phyloP scores from a whole-genome alignment of 2,113 vertebrate genomes.

The Brachyhypopomus occidentalis region DNA sequence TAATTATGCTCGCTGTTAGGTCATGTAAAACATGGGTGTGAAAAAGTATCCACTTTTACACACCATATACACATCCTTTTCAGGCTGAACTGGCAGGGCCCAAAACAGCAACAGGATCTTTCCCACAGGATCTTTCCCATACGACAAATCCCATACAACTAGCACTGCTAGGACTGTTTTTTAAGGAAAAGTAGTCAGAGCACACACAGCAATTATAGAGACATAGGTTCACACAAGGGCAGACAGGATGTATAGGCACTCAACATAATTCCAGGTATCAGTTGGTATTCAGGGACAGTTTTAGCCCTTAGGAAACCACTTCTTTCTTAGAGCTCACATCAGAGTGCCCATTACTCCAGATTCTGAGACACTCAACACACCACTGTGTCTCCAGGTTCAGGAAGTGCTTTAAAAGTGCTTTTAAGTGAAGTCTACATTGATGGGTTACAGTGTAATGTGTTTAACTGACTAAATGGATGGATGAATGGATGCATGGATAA shows the following conservation, averaged over 20 bases:
- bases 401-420: conserved; percentile 31
- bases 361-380: conserved; percentile 26
- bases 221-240: conserved; percentile 2
- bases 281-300: conserved; percentile 7
- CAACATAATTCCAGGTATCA: conserved; percentile 32
- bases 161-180: neutral
- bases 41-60: neutral
- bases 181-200: neutral
- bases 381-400: conserved; percentile 1
- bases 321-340: too few relatives aligned
- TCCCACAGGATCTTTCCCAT: conserved; percentile 15
- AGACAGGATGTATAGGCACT: neutral
- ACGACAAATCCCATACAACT: neutral
- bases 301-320: conserved; percentile 9
- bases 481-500: conserved; percentile 14
- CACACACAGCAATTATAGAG: neutral
- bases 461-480: neutral
- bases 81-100: neutral
- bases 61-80: neutral
- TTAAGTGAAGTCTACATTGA: conserved; percentile 10
- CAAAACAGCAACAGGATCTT: neutral
- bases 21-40: too few relatives aligned
- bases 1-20: neutral
- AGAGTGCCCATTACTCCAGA: conserved; percentile 14
- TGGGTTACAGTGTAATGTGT: neutral